Evolutionary conservation across 2,888 invertebrate species (phyloP).

Genomic region (Dioctria rufipes): DNA sequence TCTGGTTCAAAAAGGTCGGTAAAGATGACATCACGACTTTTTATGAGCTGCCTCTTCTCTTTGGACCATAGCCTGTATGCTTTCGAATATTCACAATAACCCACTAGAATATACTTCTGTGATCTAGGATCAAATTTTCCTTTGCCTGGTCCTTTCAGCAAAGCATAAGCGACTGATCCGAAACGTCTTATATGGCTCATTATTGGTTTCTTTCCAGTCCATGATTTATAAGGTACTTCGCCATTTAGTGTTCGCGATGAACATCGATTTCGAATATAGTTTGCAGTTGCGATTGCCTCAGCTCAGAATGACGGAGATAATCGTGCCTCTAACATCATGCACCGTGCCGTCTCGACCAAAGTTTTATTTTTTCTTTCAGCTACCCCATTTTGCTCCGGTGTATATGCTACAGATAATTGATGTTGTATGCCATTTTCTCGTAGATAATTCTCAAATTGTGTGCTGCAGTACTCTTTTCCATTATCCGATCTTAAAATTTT

Average conservation of each 20-base stretch:
- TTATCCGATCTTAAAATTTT: background rate
- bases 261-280: background rate
- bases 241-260: background rate
- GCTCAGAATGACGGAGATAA: background rate
- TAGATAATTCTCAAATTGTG: background rate
- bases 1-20: too few species aligned
- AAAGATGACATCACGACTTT: background rate
- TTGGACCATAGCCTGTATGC: conserved; percentile 9
- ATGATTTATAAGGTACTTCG: background rate
- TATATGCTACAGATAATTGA: background rate
- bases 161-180: background rate
- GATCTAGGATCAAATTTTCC: conserved; percentile 57
- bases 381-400: background rate
- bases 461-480: too few species aligned
- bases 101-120: conserved; percentile 2
- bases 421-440: background rate
- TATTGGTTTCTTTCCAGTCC: background rate
- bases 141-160: conserved; percentile 36
- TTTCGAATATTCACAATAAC: conserved; percentile 20
- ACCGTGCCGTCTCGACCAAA: too few species aligned
- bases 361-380: background rate
- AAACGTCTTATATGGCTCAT: background rate
- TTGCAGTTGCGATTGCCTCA: background rate
- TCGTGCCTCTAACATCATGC: too few species aligned
- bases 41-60: background rate